Evolutionary conservation across 2,113 vertebrate species (phyloP).

Genomic region (Galeopterus variegatus): DNA sequence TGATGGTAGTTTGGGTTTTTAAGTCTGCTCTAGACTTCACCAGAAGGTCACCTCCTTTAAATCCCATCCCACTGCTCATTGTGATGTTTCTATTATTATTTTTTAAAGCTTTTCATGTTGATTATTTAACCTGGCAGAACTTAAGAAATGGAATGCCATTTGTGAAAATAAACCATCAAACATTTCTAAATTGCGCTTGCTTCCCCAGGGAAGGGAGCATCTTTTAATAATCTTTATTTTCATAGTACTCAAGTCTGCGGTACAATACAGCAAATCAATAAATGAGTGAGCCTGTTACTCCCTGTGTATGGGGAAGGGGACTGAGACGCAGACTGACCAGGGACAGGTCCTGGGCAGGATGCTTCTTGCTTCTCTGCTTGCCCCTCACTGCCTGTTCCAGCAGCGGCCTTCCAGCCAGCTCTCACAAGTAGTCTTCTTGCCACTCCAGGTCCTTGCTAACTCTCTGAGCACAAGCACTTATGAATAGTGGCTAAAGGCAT

Average conservation of each 20-base stretch:
- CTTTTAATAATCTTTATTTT: background rate
- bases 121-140: slow-evolving; percentile 7
- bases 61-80: background rate
- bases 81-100: background rate
- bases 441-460: background rate
- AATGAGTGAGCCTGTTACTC: fast-evolving
- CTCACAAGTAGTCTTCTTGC: background rate
- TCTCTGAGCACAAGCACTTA: background rate
- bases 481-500: slow-evolving; percentile 78
- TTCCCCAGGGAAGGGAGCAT: background rate
- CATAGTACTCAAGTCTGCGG: fast-evolving
- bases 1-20: background rate
- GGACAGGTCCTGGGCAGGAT: fast-evolving
- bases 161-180: background rate
- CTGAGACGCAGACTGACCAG: background rate
- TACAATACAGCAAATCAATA: fast-evolving
- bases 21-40: background rate
- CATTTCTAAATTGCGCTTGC: background rate
- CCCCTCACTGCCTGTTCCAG: background rate
- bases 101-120: background rate
- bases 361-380: too few species aligned
- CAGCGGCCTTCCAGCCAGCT: background rate
- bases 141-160: background rate
- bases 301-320: fast-evolving
- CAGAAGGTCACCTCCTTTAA: background rate